Base-by-base conservation (phyloP, 2,888 invertebrate species). In the Ashinkailepas kermadecensis region DNA sequence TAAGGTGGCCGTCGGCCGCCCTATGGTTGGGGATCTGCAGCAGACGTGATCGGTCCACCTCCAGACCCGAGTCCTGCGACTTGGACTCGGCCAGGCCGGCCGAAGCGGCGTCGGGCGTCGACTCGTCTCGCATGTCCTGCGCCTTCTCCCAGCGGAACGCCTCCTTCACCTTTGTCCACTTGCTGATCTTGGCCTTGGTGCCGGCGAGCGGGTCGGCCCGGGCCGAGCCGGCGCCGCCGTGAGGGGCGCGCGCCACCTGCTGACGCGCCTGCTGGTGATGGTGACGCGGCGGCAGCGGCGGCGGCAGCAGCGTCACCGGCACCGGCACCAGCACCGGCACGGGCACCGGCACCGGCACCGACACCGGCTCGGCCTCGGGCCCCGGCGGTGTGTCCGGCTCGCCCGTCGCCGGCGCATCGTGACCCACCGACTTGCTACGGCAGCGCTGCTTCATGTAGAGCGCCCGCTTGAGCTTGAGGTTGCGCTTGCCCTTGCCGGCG, bases 121-220 rank as follows among this genome's bases (percentile, higher is more conserved):
- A 0, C 12, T 65, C 59, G 39, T 64, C 80, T 18, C 74, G 74
- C 21, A 88, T 88, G 88, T 89, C 88, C 84, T 91, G 91, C 0
- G 93, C 93, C 85, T 92, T 92, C 86, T 94, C 94, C 94, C 94
- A 94, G 85, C 93, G 94, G 85, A 95, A 93, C 21, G 95, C 95
- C 79, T 94, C 94, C 87, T 95, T 95, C 15, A 95, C 95, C 88
- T 92, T 92, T 0, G 94, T 94, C 95, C 95, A 95, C 86, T 95
- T 95, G 0, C 95, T 94, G 80, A 93, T 91, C 86, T 92, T 92
- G 0, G 92, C 89, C 82, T 86, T 86, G 58, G 79, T 80, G 39
- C 15, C 39, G 15, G 39, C 15, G 9, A 70, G 70, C 39, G 12
- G 15, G 15, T 70, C 11, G 39, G 6, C 25, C 4, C 67, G n/a